Evolutionary conservation across 1,140 invertebrate genomes (phyloP).

Genomic region (Lysiphlebus fabarum): DNA sequence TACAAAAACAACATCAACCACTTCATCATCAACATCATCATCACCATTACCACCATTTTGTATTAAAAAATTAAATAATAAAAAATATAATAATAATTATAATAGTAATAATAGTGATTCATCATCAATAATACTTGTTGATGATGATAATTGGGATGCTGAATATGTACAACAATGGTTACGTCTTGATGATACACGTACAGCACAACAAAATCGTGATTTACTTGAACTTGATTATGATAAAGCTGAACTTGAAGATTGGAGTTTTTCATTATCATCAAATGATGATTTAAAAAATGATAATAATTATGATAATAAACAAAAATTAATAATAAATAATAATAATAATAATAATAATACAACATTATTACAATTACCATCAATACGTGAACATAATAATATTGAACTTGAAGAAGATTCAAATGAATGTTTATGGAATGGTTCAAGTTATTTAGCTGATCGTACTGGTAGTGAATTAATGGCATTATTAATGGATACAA

Average conservation of each 20-base stretch:
- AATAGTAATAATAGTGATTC: slow-evolving; percentile 37
- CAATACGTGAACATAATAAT: slow-evolving; percentile 65
- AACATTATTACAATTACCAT: slow-evolving; percentile 63
- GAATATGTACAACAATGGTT: slow-evolving; percentile 76
- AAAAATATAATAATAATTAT: slow-evolving; percentile 15
- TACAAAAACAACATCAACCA: slow-evolving; percentile 41
- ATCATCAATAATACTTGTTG: slow-evolving; percentile 45
- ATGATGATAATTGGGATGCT: slow-evolving; percentile 66
- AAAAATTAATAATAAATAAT: slow-evolving; percentile 47
- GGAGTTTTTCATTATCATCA: slow-evolving; percentile 70
- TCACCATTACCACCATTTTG: slow-evolving; percentile 29
- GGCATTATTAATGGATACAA: slow-evolving; percentile 44
- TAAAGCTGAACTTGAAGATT: slow-evolving; percentile 72
- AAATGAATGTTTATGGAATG: slow-evolving; percentile 72
- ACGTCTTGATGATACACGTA: slow-evolving; percentile 65
- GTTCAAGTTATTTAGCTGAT: slow-evolving; percentile 60
- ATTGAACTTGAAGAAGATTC: slow-evolving; percentile 71
- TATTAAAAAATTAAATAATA: no score
- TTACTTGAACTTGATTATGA: slow-evolving; percentile 70
- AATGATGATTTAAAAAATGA: slow-evolving; percentile 60
- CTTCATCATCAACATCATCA: slow-evolving; percentile 30
- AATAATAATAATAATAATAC: no score
- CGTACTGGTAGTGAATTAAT: slow-evolving; percentile 55
- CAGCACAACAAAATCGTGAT: slow-evolving; percentile 66
- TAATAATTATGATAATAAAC: slow-evolving; percentile 33